Conservation (phyloP, 2,113 vertebrate species). For the Puma concolor region DNA sequence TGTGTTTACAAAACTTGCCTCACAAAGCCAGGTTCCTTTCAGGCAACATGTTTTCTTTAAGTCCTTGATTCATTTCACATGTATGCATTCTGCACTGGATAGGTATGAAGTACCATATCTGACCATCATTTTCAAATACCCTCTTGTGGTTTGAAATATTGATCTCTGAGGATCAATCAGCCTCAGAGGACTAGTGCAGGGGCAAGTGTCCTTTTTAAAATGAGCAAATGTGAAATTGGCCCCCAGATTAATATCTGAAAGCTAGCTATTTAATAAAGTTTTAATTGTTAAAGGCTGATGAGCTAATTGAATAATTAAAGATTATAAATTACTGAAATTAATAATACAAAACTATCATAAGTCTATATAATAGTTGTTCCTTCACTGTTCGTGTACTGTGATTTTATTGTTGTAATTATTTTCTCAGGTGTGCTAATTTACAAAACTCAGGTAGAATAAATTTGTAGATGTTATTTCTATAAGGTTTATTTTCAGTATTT, state of each 20-base stretch:
- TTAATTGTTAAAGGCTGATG: neutral
- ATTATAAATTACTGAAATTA: slow-evolving; percentile 26
- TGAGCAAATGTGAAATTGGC: neutral
- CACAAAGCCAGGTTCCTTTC: neutral
- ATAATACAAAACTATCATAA: neutral
- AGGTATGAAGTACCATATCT: neutral
- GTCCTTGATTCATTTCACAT: neutral
- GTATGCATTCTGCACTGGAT: neutral
- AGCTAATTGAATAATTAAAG: slow-evolving; percentile 7
- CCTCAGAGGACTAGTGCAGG: neutral
- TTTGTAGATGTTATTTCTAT: neutral
- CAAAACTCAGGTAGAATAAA: neutral
- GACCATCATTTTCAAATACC: neutral
- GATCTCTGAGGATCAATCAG: neutral
- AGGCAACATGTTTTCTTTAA: neutral
- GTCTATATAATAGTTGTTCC: neutral
- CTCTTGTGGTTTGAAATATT: neutral
- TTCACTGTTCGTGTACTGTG: neutral
- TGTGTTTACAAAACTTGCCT: neutral
- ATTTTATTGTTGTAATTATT: slow-evolving; percentile 12
- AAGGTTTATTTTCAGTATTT: neutral
- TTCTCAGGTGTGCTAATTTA: neutral
- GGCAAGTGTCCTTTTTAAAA: neutral
- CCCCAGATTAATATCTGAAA: neutral
- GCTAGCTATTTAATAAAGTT: neutral